Base-by-base conservation (phyloP, 2,888 invertebrate genomes). In the Caenorhabditis zanzibari region DNA sequence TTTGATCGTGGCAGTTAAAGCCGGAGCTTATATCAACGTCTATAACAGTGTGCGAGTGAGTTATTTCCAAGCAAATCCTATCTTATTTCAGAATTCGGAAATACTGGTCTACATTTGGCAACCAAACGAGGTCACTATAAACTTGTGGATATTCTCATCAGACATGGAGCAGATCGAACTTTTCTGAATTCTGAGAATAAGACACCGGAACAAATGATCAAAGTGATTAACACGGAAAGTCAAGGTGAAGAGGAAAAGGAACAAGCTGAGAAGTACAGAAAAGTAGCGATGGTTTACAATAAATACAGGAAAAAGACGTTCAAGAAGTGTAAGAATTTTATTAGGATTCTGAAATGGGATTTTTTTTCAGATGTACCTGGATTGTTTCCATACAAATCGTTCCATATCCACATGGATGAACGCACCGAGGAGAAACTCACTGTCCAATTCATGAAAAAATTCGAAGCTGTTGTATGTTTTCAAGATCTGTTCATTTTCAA, bases 71-170 rank as follows among this genome's bases (percentile, higher is more conserved):
- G 24, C 2, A 1, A 22, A 10, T 59, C 2, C 10, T 9, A 0
- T 12, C 38, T 38, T 49, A 59, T 32, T 52, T 16, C 32, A 77
- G 54, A 63, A n/a, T 69, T 38, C 35, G 81, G 81, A 14, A 79
- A 79, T 64, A 79, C 79, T 38, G 16, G 71, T 3, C 71, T 79
- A 0, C 79, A 79, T 47, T 47, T 61, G 16, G 71, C 79, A 22
- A 71, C 71, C 16, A 47, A 35, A 35, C 16, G 32, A 54, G 79
- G 64, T 32, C 41, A 64, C 44, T 2, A 24, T 10, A 32, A 71
- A 9, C 54, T 79, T 47, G 64, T 71, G 0, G 71, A 71, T 19
- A 38, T 79, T n/a, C 64, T 79, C 14, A 64, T 79, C 12, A 79
- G 38, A 22, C 38, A 79, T 41, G 79, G 79, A 54, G 79, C 79